Evolutionary conservation across 2,797 vertebrate species (phyloP).

Genomic region (Sebastes oblongus): DNA sequence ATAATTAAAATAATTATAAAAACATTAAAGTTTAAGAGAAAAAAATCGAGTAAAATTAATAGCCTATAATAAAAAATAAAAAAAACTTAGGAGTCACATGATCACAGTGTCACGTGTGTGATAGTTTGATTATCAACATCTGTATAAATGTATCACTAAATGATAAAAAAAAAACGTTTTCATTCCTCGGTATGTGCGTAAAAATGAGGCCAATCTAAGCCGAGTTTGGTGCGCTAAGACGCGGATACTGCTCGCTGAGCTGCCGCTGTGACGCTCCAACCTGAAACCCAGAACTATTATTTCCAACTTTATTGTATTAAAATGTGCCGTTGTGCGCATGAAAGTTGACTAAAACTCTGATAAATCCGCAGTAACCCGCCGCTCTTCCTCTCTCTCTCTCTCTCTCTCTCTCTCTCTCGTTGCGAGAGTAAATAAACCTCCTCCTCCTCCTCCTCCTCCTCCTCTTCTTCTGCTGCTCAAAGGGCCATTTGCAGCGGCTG

Average conservation of each 20-base stretch:
- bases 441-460: background rate
- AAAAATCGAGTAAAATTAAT: background rate
- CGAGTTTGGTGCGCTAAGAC: background rate
- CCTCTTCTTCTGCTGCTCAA: constrained; percentile 17
- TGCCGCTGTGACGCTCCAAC: background rate
- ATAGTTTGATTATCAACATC: background rate
- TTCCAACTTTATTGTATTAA: background rate
- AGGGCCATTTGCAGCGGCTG: constrained; percentile 38
- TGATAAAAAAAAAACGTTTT: background rate
- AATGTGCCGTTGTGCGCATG: background rate
- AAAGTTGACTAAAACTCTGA: background rate
- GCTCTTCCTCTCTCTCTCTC: background rate
- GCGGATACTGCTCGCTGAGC: background rate
- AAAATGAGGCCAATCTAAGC: background rate
- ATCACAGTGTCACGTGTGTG: background rate
- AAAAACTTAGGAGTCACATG: background rate
- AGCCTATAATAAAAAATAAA: background rate
- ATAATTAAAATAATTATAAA: too few relatives aligned
- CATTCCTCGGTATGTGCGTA: background rate
- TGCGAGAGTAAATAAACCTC: constrained; percentile 41
- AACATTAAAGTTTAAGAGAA: background rate
- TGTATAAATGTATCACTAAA: background rate
- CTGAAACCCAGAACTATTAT: accelerated
- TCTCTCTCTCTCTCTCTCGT: background rate
- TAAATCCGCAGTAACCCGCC: background rate